phyloP scores from a whole-genome alignment of 2,888 invertebrate species.

The Ophion slaviceki region DNA sequence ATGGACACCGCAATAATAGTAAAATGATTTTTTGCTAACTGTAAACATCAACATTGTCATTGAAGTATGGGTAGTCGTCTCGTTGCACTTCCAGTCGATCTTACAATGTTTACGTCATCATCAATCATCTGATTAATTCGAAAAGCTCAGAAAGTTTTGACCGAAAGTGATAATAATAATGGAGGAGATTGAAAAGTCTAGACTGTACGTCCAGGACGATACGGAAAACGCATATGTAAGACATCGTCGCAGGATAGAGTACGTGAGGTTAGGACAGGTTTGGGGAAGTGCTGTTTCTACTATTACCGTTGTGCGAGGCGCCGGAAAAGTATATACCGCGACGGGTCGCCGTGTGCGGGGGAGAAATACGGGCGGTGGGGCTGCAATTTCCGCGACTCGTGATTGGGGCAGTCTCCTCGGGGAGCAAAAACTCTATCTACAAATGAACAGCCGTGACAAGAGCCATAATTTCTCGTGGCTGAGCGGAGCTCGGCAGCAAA shows the following conservation, averaged over 20 bases:
- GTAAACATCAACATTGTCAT: neutral
- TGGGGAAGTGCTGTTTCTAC: conserved; percentile 64
- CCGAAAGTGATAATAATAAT: conserved; percentile 24
- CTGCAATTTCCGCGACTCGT: conserved; percentile 89
- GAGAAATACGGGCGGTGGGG: conserved; percentile 73
- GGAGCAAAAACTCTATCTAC: conserved; percentile 89
- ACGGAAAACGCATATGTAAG: conserved; percentile 69
- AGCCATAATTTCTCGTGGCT: conserved; percentile 87
- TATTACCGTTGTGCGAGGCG: conserved; percentile 49
- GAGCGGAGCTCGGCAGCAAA: conserved; percentile 75
- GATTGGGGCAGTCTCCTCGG: conserved; percentile 88
- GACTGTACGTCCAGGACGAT: conserved; percentile 64
- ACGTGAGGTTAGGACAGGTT: conserved; percentile 58
- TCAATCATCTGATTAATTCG: conserved; percentile 63
- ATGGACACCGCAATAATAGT: neutral
- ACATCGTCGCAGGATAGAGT: conserved; percentile 66
- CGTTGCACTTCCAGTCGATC: neutral
- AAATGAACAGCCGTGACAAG: conserved; percentile 90
- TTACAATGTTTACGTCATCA: neutral
- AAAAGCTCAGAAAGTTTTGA: conserved; percentile 69
- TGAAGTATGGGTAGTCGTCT: neutral
- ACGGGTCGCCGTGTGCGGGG: conserved; percentile 71
- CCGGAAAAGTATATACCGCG: conserved; percentile 70
- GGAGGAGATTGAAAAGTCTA: conserved; percentile 72
- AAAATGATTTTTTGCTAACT: conserved; percentile 7